Evolutionary conservation across 2,797 vertebrate species (phyloP).

Genomic region (Betta splendens): DNA sequence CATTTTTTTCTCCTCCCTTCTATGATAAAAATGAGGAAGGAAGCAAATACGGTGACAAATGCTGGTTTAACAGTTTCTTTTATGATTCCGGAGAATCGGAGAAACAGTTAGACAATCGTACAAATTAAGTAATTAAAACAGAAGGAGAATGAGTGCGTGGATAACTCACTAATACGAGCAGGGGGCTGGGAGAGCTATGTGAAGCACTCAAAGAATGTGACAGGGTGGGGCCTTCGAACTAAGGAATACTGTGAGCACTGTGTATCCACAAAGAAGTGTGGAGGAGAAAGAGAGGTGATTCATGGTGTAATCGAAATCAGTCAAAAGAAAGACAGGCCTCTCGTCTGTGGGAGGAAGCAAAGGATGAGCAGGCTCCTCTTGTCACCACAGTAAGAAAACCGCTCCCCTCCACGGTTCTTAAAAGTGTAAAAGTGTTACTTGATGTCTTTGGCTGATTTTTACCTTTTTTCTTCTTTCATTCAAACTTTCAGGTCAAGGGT

Average conservation of each 20-base stretch:
- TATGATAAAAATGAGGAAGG: conserved; percentile 30
- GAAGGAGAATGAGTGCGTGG: conserved; percentile 3
- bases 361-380: conserved; percentile 39
- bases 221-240: conserved; percentile 66
- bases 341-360: conserved; percentile 38
- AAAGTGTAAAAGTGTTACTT: conserved; percentile 53
- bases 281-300: conserved; percentile 31
- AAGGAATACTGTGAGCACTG: conserved; percentile 27
- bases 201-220: conserved; percentile 76
- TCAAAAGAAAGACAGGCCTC: conserved; percentile 45
- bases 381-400: conserved; percentile 55
- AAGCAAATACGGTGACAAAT: conserved; percentile 42
- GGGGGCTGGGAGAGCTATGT: conserved; percentile 58
- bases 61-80: not conserved
- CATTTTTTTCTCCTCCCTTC: conserved; percentile 27
- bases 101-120: conserved; percentile 30
- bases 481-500: conserved; percentile 17
- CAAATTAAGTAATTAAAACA: conserved; percentile 7
- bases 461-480: too few species aligned
- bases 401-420: conserved; percentile 29
- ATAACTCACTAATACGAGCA: conserved; percentile 9
- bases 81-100: conserved; percentile 27
- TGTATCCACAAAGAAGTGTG: conserved; percentile 21
- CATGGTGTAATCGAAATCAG: conserved; percentile 57
- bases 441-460: conserved; percentile 31